Evolutionary conservation across 2,113 vertebrate genomes (phyloP).

Genomic region (Xiphophorus maculatus): DNA sequence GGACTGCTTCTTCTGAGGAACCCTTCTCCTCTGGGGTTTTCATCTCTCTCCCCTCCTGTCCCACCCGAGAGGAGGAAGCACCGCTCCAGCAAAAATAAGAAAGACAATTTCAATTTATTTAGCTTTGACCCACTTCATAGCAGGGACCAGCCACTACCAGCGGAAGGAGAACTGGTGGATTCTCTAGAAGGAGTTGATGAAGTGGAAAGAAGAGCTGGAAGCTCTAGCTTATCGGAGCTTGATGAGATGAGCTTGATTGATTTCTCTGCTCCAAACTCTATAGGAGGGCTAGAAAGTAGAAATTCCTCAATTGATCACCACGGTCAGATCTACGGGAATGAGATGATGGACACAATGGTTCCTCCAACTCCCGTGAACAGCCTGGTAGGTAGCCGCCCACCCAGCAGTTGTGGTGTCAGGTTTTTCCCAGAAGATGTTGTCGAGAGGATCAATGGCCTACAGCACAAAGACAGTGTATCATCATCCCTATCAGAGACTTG

Average conservation of each 20-base stretch:
- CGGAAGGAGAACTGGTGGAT: conserved; percentile 60
- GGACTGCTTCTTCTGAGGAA: conserved; percentile 82
- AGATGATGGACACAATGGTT: conserved; percentile 80
- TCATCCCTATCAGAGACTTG: conserved; percentile 84
- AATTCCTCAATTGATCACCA: conserved; percentile 48
- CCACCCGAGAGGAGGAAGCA: conserved; percentile 82
- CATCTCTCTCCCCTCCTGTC: conserved; percentile 77
- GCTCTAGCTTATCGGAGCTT: conserved; percentile 78
- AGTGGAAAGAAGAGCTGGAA: conserved; percentile 56
- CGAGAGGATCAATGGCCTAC: conserved; percentile 82
- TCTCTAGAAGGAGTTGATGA: conserved; percentile 57
- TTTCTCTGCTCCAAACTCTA: conserved; percentile 77
- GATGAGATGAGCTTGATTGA: conserved; percentile 79
- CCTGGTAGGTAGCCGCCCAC: conserved; percentile 85
- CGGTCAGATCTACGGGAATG: conserved; percentile 62
- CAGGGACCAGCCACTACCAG: conserved; percentile 71
- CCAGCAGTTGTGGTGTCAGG: conserved; percentile 80
- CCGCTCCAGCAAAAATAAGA: conserved; percentile 72
- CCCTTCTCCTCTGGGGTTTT: conserved; percentile 82
- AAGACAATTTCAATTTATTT: conserved; percentile 85
- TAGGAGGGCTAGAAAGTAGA: conserved; percentile 64
- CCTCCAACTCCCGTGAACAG: conserved; percentile 91
- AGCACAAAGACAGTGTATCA: conserved; percentile 73
- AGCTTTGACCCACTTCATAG: conserved; percentile 83
- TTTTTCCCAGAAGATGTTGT: conserved; percentile 85